Base-by-base conservation (phyloP, 2,113 vertebrate species). In the Sphaerodactylus townsendi region DNA sequence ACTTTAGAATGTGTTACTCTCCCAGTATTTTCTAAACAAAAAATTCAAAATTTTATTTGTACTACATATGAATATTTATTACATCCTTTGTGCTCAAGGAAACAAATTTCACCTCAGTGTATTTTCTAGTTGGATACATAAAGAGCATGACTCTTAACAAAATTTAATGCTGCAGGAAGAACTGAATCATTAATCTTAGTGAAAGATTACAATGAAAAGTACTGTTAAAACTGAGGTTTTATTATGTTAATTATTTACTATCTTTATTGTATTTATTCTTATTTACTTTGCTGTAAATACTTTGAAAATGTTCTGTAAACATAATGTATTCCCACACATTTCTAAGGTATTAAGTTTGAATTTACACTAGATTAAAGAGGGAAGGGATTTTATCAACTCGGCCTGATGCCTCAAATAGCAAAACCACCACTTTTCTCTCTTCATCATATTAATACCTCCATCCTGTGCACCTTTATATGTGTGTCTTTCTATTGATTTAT, bases 181-280 rank as follows among this genome's bases (percentile, higher is more conserved):
- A 77, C 64, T 84, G 82, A 69, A 56, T 84, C 46, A 69, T 84
- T 84, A 84, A 77, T 77, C 37, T 84, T 77, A 83, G 66, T 66
- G 25, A 74, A 48, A 75, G 23, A 35, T 25, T 74, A 66, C 66
- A 69, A 69, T 59, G 64, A 84, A 77, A 77, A 68, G 25, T 44
- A 19, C 46, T 33, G 41, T 41, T 77, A 75, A 76, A 78, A 53
- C 35, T 69, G 11, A 69, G 46, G 10, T 37, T 69, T 77, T 69
- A 53, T 53, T 77, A 28, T 76, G 68, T 82, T 72, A 72, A 81
- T 62, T 82, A 53, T 82, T 82, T 64, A 62, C 53, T 73, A n/a
- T n/a, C n/a, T n/a, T n/a, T n/a, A n/a, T n/a, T n/a, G n/a, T n/a
- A n/a, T n/a, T n/a, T n/a, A n/a, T n/a, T n/a, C n/a, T n/a, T n/a